phyloP scores from a whole-genome alignment of 2,888 invertebrate species.

The Orchesella flavescens region DNA sequence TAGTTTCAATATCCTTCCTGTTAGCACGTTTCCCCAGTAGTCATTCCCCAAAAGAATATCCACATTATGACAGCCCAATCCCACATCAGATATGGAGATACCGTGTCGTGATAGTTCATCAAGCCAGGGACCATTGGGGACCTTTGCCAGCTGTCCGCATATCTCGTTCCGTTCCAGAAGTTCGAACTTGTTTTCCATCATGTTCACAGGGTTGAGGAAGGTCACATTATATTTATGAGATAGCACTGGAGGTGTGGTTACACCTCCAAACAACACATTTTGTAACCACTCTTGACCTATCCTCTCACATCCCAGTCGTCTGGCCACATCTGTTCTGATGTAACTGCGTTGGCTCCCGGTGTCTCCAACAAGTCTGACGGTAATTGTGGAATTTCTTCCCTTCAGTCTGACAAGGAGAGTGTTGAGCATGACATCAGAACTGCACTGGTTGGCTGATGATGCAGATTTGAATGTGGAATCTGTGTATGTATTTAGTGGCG shows the following conservation, averaged over 20 bases:
- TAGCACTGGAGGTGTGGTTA: not conserved
- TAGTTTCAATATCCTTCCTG: constrained; percentile 3
- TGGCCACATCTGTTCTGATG: not conserved
- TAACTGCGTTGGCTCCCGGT: constrained; percentile 11
- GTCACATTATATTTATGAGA: not conserved
- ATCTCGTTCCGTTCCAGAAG: not conserved
- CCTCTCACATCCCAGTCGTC: not conserved
- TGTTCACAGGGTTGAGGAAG: not conserved
- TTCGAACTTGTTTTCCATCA: not conserved
- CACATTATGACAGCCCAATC: not conserved
- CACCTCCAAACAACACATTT: not conserved
- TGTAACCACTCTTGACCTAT: not conserved
- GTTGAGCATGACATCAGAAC: not conserved
- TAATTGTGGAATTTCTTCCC: not conserved
- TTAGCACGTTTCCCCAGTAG: not conserved
- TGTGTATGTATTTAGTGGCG: no score
- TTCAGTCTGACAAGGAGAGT: not conserved
- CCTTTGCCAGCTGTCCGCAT: not conserved
- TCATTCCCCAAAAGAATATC: constrained; percentile 17
- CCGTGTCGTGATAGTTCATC: not conserved
- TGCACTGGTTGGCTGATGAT: not conserved
- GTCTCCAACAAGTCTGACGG: not conserved
- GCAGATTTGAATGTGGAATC: not conserved
- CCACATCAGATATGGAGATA: not conserved
- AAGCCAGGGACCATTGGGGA: not conserved